A percentile compares a stretch with the other conserved stretches of the same genome.
Conservation (phyloP, 1,140 invertebrate species). For the Rhopalosiphum padi region DNA sequence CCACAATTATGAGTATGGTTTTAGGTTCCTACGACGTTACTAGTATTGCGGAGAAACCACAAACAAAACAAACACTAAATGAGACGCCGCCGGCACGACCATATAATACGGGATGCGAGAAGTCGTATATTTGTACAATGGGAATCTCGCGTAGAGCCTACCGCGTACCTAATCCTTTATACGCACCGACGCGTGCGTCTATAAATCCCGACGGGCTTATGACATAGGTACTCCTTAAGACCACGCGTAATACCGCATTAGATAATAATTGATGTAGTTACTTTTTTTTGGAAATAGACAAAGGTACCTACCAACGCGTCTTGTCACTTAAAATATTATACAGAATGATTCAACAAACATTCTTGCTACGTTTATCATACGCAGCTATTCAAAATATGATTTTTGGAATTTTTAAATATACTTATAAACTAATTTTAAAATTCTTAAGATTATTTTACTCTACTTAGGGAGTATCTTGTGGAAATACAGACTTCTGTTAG, state of each 20-base stretch:
- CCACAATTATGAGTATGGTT: neutral
- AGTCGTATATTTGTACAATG: neutral
- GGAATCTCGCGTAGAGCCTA: neutral
- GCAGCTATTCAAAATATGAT: too few species aligned
- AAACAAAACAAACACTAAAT: neutral
- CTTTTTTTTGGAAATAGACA: neutral
- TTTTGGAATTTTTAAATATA: too few species aligned
- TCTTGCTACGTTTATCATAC: too few species aligned
- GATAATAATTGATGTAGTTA: neutral
- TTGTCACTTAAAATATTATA: neutral
- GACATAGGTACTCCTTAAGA: neutral
- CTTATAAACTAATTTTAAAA: too few species aligned
- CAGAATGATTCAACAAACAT: too few species aligned
- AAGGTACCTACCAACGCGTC: neutral
- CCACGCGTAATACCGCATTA: neutral
- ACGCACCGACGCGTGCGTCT: neutral
- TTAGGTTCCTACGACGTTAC: neutral
- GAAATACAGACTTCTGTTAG: too few species aligned
- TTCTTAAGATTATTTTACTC: too few species aligned
- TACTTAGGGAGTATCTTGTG: too few species aligned
- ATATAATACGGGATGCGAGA: neutral
- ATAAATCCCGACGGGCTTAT: slow-evolving; percentile 4
- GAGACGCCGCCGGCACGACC: neutral
- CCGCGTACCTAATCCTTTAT: neutral
- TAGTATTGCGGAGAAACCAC: neutral